Evolutionary conservation across 2,888 invertebrate species (phyloP), one percentile per base, ranked within the genome.

Genomic region (Polietes domitor): DNA sequence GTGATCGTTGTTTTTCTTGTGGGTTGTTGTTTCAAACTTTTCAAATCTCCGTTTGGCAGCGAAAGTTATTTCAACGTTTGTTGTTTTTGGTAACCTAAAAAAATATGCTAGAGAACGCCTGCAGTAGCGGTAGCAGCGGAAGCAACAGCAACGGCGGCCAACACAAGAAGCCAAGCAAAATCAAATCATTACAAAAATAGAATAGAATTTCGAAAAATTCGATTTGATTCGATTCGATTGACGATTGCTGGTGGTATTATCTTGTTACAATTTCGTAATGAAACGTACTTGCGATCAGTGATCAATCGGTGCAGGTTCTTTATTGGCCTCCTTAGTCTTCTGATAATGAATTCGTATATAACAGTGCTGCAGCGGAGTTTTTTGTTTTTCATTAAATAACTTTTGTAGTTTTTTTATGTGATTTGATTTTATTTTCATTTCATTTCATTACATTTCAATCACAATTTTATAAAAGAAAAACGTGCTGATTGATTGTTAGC

Each of bases 231-330:
- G n/a, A n/a, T n/a, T n/a, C 77, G 75, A 65, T 65, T 21, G 70
- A 2, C 26, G 1, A 58, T 58, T 70, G 41, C 55, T 50, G 47
- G 37, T 77, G 55, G 83, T 68, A 83, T 84, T 84, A 84, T 84
- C 78, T 84, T 65, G 19, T 84, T 84, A 84, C 84, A 84, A 84
- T 81, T 84, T 84, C 78, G 78, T 79, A 81, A 84, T 81, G 84
- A 73, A 79, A 26, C 76, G 50, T 9, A 68, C 28, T 71, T 78
- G 72, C 78, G 72, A 76, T 81, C 68, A 81, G 70, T 81, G 73
- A 70, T 81, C 73, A 26, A 72, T 73, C 28, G 76, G 76, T 70
- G 75, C 68, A 84, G 81, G 84, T 84, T 76, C 61, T 65, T 73
- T 50, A 26, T 68, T 15, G 21, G 5, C 63, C 17, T 47, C 7